A percentile compares a stretch with the other conserved stretches of the same genome.
phyloP scores from a whole-genome alignment of 1,140 invertebrate species.

The Philaenus spumarius region DNA sequence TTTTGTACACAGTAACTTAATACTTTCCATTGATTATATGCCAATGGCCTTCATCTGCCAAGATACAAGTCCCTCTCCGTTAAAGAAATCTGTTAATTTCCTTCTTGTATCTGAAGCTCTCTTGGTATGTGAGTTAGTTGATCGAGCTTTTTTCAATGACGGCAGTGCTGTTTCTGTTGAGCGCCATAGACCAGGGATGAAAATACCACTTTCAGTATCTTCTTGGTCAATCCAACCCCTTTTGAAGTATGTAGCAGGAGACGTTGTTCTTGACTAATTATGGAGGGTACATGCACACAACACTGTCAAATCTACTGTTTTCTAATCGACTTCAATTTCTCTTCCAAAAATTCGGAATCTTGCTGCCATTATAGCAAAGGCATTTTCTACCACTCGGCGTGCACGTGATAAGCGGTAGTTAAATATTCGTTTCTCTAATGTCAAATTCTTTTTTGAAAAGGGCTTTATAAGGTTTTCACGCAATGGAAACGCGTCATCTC shows the following conservation, averaged over 20 bases:
- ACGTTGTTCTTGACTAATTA: conserved; percentile 15
- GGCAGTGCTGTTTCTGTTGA: conserved; percentile 2
- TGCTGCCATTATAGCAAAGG: too few relatives aligned
- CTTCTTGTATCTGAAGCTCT: conserved; percentile 1
- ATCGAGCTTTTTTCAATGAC: conserved; percentile 2
- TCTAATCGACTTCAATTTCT: conserved; percentile 31
- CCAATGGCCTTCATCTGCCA: too few relatives aligned
- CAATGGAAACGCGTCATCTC: too few relatives aligned
- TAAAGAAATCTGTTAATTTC: conserved; percentile 1
- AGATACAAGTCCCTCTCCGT: conserved; percentile 1
- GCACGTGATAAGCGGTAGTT: too few relatives aligned
- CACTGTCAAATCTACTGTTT: conserved; percentile 24
- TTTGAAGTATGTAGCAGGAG: conserved; percentile 3
- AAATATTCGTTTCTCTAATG: too few relatives aligned
- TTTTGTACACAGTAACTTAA: too few relatives aligned
- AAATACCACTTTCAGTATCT: too few relatives aligned
- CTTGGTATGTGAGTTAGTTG: conserved; percentile 6
- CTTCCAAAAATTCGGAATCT: too few relatives aligned
- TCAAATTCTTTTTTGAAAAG: too few relatives aligned
- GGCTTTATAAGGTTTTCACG: too few relatives aligned
- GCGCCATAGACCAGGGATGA: background rate
- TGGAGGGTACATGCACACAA: conserved; percentile 15
- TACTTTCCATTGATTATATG: too few relatives aligned
- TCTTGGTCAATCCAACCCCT: conserved; percentile 2
- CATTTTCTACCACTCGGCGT: too few relatives aligned